Evolutionary conservation across 2,888 invertebrate genomes (phyloP).

Genomic region (Linyphia triangularis): DNA sequence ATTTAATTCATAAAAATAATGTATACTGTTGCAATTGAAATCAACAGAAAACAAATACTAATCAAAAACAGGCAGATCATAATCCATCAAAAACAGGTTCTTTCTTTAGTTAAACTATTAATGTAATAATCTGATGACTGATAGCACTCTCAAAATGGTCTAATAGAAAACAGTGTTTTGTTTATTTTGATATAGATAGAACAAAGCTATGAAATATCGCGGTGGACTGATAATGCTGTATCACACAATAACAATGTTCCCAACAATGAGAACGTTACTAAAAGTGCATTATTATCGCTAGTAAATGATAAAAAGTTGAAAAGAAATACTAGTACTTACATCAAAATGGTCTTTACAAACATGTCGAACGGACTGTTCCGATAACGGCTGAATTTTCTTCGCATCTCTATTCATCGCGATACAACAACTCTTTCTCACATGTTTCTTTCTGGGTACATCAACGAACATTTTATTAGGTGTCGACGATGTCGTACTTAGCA

Average conservation of each 20-base stretch:
- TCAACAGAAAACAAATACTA: too few species aligned
- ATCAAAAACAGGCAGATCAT: too few species aligned
- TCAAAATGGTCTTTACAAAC: background rate
- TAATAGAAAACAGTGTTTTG: background rate
- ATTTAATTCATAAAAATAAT: background rate
- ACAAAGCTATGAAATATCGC: background rate
- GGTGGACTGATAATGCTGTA: background rate
- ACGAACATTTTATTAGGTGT: background rate
- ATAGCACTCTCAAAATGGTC: background rate
- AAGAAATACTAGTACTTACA: background rate
- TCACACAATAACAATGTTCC: too few species aligned
- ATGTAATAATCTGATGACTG: too few species aligned
- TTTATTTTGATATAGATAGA: background rate
- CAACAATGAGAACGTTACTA: too few species aligned
- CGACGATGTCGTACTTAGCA: background rate
- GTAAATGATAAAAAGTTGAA: background rate
- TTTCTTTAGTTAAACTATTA: too few species aligned
- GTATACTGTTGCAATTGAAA: background rate
- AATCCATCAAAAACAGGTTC: too few species aligned
- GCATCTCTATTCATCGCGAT: background rate
- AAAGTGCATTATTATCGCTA: background rate
- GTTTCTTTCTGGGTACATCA: background rate
- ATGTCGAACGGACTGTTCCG: background rate
- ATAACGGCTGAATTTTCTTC: background rate
- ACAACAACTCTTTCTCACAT: background rate